These are phyloP conservation scores for Limnephilus auricula DNA, from an alignment of 2,888 invertebrate genomes.

Conservation along the genomic window DNA sequence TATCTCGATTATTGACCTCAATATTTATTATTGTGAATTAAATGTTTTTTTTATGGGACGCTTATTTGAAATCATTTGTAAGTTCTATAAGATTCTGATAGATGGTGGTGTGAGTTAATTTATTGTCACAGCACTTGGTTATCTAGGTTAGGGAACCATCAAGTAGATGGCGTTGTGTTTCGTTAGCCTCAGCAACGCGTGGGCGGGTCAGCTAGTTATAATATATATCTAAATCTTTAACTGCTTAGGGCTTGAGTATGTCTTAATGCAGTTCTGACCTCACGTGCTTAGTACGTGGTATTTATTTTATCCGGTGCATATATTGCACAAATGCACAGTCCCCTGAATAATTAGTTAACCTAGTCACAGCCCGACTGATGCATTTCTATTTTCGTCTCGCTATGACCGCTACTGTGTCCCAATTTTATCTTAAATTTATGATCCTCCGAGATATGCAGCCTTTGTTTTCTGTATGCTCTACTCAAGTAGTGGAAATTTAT, in stretches of 20 bases:
- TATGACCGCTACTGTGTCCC: not conserved
- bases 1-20: no score
- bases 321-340: not conserved
- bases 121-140: no score
- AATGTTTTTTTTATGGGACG: no score
- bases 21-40: no score
- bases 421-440: not conserved
- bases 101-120: no score
- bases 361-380: constrained; percentile 1
- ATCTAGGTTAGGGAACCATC: no score
- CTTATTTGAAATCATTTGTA: no score
- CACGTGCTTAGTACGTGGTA: not conserved
- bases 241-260: not conserved
- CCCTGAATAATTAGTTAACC: not conserved
- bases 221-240: no score
- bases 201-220: no score
- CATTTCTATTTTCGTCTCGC: not conserved
- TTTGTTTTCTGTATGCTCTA: not conserved
- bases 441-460: not conserved
- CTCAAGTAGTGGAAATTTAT: not conserved
- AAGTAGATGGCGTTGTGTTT: no score
- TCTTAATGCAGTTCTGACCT: not conserved
- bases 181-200: no score
- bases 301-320: not conserved
- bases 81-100: no score